These are phyloP conservation scores for Pleuronectes platessa DNA, from an alignment of 2,113 vertebrate genomes.

Conservation along the genomic window DNA sequence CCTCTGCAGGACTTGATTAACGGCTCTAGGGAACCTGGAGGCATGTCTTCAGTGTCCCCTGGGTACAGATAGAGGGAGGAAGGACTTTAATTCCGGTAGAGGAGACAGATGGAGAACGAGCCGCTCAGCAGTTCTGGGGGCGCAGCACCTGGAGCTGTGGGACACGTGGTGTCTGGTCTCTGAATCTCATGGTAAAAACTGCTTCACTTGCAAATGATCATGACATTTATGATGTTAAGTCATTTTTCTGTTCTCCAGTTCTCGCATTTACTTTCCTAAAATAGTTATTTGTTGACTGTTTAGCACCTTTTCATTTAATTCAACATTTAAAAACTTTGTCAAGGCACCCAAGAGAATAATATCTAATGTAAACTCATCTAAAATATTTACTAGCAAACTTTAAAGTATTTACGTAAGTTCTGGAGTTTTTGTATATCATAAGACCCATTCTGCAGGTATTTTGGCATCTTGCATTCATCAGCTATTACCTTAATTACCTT, in stretches of 20 bases:
- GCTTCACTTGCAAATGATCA: background rate
- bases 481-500: background rate
- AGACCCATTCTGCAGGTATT: too few species aligned
- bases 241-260: background rate
- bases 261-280: too few species aligned
- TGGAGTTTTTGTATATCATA: too few species aligned
- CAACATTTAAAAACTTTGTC: too few species aligned
- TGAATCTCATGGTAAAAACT: background rate
- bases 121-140: slow-evolving; percentile 66
- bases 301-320: too few species aligned
- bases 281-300: too few species aligned
- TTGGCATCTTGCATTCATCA: too few species aligned
- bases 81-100: slow-evolving; percentile 33
- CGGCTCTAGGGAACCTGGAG: slow-evolving; percentile 6
- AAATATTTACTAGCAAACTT: too few species aligned
- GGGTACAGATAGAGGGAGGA: slow-evolving; percentile 65
- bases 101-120: slow-evolving; percentile 42
- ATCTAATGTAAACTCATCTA: too few species aligned
- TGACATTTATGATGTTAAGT: background rate
- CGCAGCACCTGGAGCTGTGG: slow-evolving; percentile 57
- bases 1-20: slow-evolving; percentile 56
- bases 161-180: background rate
- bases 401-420: too few species aligned
- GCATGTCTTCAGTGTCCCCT: slow-evolving; percentile 42
- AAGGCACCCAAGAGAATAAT: too few species aligned